Conservation (phyloP, 2,797 vertebrate species). For the Muscicapa comitata region DNA sequence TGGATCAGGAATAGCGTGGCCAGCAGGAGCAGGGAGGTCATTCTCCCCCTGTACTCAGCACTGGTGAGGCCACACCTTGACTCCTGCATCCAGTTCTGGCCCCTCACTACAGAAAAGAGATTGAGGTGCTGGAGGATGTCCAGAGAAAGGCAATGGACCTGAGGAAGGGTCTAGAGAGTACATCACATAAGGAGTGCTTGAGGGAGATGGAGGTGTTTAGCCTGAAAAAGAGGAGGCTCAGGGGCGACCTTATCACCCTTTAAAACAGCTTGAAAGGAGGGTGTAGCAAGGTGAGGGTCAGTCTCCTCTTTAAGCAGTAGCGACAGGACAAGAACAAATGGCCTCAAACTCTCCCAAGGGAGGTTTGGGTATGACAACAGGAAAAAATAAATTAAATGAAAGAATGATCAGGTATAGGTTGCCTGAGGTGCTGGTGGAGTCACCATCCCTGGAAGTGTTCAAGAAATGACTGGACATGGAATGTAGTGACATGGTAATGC, state of each 20-base stretch:
- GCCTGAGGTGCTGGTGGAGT: background rate
- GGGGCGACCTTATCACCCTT: background rate
- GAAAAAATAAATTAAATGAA: too few species aligned
- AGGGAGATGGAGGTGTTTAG: background rate
- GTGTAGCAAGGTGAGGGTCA: rapidly evolving
- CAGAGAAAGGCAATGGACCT: background rate
- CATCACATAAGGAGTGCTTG: background rate
- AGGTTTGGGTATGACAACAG: background rate
- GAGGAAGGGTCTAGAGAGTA: background rate
- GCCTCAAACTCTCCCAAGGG: background rate
- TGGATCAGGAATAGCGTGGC: rapidly evolving
- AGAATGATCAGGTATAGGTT: background rate
- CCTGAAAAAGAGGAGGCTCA: background rate
- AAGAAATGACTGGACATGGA: background rate
- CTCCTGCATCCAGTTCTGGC: rapidly evolving
- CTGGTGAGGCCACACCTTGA: background rate
- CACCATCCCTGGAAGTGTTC: background rate
- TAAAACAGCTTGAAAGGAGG: background rate
- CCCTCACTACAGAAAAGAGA: too few species aligned
- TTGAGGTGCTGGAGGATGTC: rapidly evolving
- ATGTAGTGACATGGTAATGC: background rate
- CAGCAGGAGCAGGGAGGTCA: background rate
- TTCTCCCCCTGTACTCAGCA: rapidly evolving
- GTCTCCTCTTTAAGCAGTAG: background rate
- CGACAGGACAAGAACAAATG: background rate